A percentile compares a stretch with the other conserved stretches of the same genome.
Evolutionary conservation across 2,888 invertebrate genomes (phyloP).

Genomic region (Gymnosoma rotundatum): DNA sequence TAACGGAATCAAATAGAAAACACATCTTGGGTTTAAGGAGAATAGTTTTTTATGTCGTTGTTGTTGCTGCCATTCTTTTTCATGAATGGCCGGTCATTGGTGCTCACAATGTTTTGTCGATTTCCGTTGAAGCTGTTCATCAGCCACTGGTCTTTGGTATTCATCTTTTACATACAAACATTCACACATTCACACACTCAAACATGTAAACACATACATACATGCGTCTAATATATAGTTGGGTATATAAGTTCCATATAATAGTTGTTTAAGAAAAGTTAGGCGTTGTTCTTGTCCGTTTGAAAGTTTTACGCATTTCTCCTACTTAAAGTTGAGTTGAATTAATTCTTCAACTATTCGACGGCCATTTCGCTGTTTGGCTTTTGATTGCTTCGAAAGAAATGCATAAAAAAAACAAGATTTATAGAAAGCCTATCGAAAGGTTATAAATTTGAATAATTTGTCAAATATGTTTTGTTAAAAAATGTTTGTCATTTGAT

Average conservation of each 20-base stretch:
- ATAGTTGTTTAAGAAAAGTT: slow-evolving; percentile 50
- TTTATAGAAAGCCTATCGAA: not conserved
- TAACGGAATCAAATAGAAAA: slow-evolving; percentile 28
- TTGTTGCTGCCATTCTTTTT: slow-evolving; percentile 47
- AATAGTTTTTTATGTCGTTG: slow-evolving; percentile 49
- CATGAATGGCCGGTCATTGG: slow-evolving; percentile 69
- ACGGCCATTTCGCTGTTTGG: slow-evolving; percentile 46
- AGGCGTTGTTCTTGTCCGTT: slow-evolving; percentile 60
- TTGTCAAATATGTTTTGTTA: not conserved
- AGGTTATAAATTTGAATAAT: slow-evolving; percentile 13
- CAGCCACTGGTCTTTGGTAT: slow-evolving; percentile 56
- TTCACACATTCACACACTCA: slow-evolving; percentile 13
- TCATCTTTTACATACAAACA: slow-evolving; percentile 33
- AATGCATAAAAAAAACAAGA: not conserved
- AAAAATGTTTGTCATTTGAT: not conserved
- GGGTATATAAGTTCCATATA: slow-evolving; percentile 24
- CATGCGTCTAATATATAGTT: not conserved
- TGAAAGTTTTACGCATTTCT: slow-evolving; percentile 56
- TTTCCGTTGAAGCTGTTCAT: slow-evolving; percentile 68
- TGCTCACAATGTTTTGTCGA: slow-evolving; percentile 68
- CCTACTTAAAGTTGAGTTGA: slow-evolving; percentile 24
- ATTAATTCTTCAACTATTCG: slow-evolving; percentile 13
- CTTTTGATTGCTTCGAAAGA: not conserved
- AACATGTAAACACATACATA: not conserved
- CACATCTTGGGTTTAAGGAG: slow-evolving; percentile 68